Conservation (phyloP, 2,888 invertebrate species). For the Galerucella calmariensis region DNA sequence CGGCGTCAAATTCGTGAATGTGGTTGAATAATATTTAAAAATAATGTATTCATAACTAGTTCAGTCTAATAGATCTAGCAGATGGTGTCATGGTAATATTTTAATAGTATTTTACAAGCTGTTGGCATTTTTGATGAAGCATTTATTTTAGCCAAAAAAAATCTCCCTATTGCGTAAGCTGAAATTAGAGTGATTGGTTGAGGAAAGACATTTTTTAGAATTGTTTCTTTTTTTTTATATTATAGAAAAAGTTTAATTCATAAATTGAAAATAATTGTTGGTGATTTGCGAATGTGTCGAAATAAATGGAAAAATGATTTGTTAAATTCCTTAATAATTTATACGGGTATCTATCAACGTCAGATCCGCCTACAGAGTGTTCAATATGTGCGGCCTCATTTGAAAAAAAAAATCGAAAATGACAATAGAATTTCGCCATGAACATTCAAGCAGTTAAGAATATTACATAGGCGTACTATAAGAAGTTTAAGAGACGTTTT, state of each 20-base stretch:
- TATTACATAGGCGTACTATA: neutral
- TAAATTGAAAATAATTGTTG: neutral
- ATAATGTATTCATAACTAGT: constrained; percentile 30
- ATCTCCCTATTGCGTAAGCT: constrained; percentile 4
- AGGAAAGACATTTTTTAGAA: too few relatives aligned
- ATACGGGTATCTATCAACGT: constrained; percentile 17
- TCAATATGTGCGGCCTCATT: constrained; percentile 24
- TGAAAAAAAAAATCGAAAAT: constrained; percentile 28
- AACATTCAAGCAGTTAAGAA: constrained; percentile 7
- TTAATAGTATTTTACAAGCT: constrained; percentile 29
- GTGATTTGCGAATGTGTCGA: neutral
- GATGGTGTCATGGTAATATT: constrained; percentile 25
- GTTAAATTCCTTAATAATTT: constrained; percentile 1
- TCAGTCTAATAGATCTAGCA: constrained; percentile 27
- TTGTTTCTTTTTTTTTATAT: too few relatives aligned
- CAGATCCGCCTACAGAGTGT: constrained; percentile 23
- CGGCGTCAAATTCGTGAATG: neutral
- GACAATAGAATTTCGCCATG: constrained; percentile 39
- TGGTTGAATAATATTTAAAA: constrained; percentile 20
- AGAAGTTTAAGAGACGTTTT: neutral
- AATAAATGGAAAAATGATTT: constrained; percentile 8
- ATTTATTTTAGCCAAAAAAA: constrained; percentile 31
- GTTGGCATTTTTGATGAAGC: constrained; percentile 30
- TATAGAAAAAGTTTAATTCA: neutral
- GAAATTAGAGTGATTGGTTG: too few relatives aligned